A percentile compares a stretch with the other conserved stretches of the same genome.
phyloP scores from a whole-genome alignment of 2,113 vertebrate genomes.

The Muntiacus muntjak region DNA sequence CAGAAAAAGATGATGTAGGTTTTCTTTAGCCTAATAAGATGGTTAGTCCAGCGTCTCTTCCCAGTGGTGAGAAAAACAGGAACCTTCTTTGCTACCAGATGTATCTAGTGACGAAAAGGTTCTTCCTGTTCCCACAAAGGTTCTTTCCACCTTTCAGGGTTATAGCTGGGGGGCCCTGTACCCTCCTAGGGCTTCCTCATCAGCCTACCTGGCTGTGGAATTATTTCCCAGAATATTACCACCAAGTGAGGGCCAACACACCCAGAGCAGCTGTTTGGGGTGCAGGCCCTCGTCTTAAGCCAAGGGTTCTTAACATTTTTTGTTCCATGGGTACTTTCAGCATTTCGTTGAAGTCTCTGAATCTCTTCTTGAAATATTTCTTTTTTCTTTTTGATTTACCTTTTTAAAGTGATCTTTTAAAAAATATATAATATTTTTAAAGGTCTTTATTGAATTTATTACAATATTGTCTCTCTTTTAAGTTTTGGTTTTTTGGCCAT shows the following conservation, averaged over 20 bases:
- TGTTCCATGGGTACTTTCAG: not conserved
- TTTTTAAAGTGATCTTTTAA: too few relatives aligned
- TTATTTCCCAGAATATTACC: not conserved
- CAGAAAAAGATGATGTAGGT: not conserved
- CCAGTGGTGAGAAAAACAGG: not conserved
- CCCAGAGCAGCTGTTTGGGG: not conserved
- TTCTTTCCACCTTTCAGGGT: not conserved
- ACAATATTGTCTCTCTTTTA: too few relatives aligned
- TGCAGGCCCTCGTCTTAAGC: not conserved
- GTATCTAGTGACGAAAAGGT: not conserved
- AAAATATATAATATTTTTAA: too few relatives aligned
- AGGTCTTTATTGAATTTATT: too few relatives aligned
- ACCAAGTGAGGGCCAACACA: not conserved
- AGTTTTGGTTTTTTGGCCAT: too few relatives aligned
- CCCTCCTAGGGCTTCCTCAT: not conserved
- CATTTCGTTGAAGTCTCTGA: not conserved
- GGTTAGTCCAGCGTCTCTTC: not conserved
- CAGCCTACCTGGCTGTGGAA: not conserved
- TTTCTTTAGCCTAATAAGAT: not conserved
- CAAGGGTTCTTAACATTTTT: not conserved
- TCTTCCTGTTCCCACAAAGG: not conserved
- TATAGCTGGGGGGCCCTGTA: too few relatives aligned
- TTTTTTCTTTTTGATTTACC: not conserved
- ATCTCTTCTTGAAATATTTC: not conserved
- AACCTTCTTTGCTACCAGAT: not conserved